phyloP scores from a whole-genome alignment of 1,140 invertebrate genomes.

The Scaptomyza hsui region DNA sequence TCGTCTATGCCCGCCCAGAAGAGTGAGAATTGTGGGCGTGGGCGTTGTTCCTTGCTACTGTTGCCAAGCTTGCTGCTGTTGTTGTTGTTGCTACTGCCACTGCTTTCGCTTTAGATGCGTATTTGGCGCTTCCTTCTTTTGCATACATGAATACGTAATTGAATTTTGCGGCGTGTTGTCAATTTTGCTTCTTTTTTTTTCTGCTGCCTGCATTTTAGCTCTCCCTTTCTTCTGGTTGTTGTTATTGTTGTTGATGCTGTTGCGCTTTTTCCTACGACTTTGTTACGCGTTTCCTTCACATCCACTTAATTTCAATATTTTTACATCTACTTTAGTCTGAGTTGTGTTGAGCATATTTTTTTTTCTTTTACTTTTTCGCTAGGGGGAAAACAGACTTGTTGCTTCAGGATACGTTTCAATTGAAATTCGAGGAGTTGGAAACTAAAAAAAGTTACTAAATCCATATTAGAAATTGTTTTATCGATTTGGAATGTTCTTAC shows the following conservation, averaged over 20 bases:
- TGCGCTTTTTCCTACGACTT: constrained; percentile 58
- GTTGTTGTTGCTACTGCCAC: constrained; percentile 25
- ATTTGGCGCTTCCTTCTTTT: constrained; percentile 73
- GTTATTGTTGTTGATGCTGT: constrained; percentile 26
- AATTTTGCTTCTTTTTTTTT: constrained; percentile 79
- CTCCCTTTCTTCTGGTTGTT: constrained; percentile 6
- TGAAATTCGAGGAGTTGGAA: background rate
- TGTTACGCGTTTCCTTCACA: constrained; percentile 56
- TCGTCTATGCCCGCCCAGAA: constrained; percentile 43
- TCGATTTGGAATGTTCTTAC: too few relatives aligned
- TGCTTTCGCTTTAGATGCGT: constrained; percentile 55
- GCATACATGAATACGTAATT: constrained; percentile 81
- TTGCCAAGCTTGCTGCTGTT: constrained; percentile 7
- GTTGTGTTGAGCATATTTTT: constrained; percentile 1
- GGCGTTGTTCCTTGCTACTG: constrained; percentile 32
- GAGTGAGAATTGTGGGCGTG: constrained; percentile 44
- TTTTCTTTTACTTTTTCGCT: background rate
- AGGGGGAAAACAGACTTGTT: constrained; percentile 34
- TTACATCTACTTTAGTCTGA: constrained; percentile 29
- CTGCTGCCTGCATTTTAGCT: constrained; percentile 67
- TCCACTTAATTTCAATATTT: constrained; percentile 67
- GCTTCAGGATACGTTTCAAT: constrained; percentile 30
- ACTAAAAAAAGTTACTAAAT: too few relatives aligned
- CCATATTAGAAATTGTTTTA: too few relatives aligned
- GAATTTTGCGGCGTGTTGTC: constrained; percentile 79